These are phyloP conservation scores for Drosophila paramelanica DNA, from an alignment of 2,888 invertebrate genomes.

Conservation along the genomic window DNA sequence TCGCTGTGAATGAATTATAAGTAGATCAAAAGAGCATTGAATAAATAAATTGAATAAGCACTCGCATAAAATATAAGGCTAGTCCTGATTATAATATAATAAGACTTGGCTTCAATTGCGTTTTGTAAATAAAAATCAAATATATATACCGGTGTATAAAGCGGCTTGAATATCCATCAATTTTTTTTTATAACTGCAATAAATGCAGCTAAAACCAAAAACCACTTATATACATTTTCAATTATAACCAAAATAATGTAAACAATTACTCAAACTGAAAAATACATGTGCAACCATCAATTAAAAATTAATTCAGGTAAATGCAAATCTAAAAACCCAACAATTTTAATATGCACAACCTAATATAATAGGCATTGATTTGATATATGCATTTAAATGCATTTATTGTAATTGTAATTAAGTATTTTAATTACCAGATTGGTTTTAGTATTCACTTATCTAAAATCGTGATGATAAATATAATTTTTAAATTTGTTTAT, in stretches of 20 bases:
- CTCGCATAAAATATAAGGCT: neutral
- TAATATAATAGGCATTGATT: neutral
- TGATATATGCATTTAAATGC: neutral
- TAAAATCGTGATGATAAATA: neutral
- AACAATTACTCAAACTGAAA: conserved; percentile 5
- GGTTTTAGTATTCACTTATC: too few species aligned
- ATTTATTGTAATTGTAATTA: neutral
- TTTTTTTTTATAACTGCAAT: too few species aligned
- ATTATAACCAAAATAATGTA: conserved; percentile 3
- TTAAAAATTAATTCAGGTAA: conserved; percentile 6
- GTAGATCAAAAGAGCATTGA: conserved; percentile 16
- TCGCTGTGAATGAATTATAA: conserved; percentile 15
- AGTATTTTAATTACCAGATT: neutral
- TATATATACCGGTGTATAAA: too few species aligned
- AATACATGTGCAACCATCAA: conserved; percentile 3
- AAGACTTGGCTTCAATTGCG: neutral
- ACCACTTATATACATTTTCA: conserved; percentile 1
- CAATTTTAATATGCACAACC: neutral
- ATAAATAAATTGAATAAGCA: conserved; percentile 10
- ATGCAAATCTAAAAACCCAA: neutral
- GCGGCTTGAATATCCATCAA: too few species aligned
- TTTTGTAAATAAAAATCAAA: neutral
- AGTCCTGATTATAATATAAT: neutral
- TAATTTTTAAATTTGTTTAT: neutral
- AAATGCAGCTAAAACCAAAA: neutral